phyloP scores from a whole-genome alignment of 2,888 invertebrate genomes.

The Melieria picta region DNA sequence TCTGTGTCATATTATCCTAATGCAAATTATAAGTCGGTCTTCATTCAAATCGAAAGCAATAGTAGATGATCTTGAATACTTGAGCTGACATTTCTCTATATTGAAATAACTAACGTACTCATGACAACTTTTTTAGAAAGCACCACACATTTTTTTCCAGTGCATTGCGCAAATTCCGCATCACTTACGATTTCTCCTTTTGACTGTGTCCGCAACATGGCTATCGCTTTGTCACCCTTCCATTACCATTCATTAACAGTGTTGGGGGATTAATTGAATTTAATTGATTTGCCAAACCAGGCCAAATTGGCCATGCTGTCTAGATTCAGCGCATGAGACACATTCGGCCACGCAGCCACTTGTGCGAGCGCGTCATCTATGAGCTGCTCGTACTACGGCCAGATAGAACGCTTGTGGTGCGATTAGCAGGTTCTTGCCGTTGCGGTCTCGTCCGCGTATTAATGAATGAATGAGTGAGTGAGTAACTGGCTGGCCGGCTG shows the following conservation, averaged over 20 bases:
- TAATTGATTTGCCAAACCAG: conserved; percentile 68
- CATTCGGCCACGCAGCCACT: neutral
- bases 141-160: neutral
- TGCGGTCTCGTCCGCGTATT: neutral
- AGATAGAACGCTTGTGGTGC: neutral
- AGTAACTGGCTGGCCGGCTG: too few species aligned
- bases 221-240: conserved; percentile 61
- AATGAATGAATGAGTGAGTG: neutral
- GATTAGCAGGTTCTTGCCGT: conserved; percentile 4
- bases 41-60: too few species aligned
- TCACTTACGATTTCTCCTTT: conserved; percentile 7
- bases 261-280: conserved; percentile 67
- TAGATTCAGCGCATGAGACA: conserved; percentile 29
- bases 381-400: neutral
- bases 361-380: neutral
- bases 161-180: neutral
- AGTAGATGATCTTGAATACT: too few species aligned
- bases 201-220: neutral
- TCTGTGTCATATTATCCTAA: too few species aligned
- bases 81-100: too few species aligned
- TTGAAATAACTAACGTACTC: too few species aligned
- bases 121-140: too few species aligned
- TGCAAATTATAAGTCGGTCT: too few species aligned
- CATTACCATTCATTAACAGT: conserved; percentile 65
- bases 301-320: conserved; percentile 65